Conservation (phyloP, 2,888 invertebrate genomes). For the Nomada goodeniana region DNA sequence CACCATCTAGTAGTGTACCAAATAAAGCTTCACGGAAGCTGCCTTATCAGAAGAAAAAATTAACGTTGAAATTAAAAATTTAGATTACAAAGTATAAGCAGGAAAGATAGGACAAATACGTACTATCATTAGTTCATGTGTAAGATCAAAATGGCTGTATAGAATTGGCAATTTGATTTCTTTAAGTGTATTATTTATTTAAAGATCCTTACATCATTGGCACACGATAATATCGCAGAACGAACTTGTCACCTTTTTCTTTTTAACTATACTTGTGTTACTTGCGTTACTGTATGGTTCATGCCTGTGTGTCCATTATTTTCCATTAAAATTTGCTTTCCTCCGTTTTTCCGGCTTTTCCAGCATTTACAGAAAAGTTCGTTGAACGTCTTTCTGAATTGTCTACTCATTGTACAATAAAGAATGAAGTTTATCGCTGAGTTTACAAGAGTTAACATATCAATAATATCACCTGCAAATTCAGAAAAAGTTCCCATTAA, state of each 20-base stretch:
- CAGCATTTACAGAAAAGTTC: conserved; percentile 87
- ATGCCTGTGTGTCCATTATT: conserved; percentile 80
- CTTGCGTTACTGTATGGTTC: conserved; percentile 82
- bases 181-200: too few relatives aligned
- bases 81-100: background rate
- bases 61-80: background rate
- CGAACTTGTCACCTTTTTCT: conserved; percentile 1
- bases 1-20: conserved; percentile 17
- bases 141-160: too few relatives aligned
- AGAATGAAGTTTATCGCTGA: conserved; percentile 97
- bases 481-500: too few relatives aligned
- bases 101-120: background rate
- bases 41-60: background rate
- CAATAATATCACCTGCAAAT: conserved; percentile 90
- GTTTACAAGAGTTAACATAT: conserved; percentile 94
- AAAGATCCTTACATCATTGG: background rate
- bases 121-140: background rate
- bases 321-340: conserved; percentile 75
- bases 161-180: too few relatives aligned
- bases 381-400: conserved; percentile 93
- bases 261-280: conserved; percentile 81
- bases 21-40: background rate
- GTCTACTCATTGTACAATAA: conserved; percentile 97
- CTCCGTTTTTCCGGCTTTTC: conserved; percentile 73
- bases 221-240: conserved; percentile 2